phyloP scores from a whole-genome alignment of 1,140 invertebrate genomes.

The Magallana gigas region DNA sequence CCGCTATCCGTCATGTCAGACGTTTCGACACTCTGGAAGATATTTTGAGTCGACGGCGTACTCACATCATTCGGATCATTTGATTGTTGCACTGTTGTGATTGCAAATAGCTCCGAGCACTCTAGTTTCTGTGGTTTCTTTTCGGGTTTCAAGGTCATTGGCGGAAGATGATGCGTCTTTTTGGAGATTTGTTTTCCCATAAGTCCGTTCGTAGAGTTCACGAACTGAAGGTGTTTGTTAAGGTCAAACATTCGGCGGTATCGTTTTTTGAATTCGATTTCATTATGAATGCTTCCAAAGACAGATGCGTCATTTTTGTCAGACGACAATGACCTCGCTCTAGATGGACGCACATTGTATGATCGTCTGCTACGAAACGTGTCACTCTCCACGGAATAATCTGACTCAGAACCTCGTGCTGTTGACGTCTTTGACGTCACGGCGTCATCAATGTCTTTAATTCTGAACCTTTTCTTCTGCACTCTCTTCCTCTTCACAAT shows the following conservation, averaged over 20 bases:
- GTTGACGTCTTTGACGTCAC: constrained; percentile 1
- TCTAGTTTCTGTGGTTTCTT: constrained; percentile 42
- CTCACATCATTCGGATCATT: constrained; percentile 24
- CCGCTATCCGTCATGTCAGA: background rate
- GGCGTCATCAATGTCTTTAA: background rate
- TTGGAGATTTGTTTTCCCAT: constrained; percentile 50
- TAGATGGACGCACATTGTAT: background rate
- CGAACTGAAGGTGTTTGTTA: constrained; percentile 60
- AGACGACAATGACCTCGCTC: background rate
- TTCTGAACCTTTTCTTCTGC: constrained; percentile 35
- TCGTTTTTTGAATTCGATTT: constrained; percentile 58
- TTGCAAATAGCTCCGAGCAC: constrained; percentile 51
- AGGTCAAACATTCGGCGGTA: constrained; percentile 56
- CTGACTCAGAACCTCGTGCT: background rate
- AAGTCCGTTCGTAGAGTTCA: constrained; percentile 52
- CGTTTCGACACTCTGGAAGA: background rate
- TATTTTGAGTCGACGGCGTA: background rate
- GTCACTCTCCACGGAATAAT: background rate
- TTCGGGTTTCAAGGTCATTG: constrained; percentile 2
- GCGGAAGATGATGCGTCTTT: constrained; percentile 41
- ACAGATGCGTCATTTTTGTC: constrained; percentile 26
- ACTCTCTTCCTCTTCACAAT: constrained; percentile 9
- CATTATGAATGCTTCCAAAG: constrained; percentile 53
- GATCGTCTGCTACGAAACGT: constrained; percentile 11
- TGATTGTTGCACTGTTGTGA: constrained; percentile 29